Base-by-base conservation (phyloP, 2,113 vertebrate genomes). In the Dryoscopus gambensis region DNA sequence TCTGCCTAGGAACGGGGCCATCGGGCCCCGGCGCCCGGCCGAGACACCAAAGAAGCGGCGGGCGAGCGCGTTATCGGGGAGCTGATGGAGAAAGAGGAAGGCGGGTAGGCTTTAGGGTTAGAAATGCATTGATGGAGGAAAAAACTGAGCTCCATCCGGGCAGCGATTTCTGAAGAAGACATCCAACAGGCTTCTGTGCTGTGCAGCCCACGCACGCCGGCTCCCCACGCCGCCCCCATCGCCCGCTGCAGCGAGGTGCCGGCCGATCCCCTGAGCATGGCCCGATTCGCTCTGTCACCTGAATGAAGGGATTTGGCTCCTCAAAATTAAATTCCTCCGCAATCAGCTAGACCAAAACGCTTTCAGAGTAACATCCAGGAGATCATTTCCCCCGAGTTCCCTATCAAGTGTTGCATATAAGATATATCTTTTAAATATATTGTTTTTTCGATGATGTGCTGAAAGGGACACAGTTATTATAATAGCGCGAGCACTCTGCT, bases 381-480 rank as follows among this genome's bases (percentile, higher is more conserved):
- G 78, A 90, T 50, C n/a, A 49, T 88, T 77, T 87, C 53, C 79
- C 90, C 21, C 25, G 65, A 71, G 84, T 37, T 92, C 64, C 23
- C 70, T 88, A 94, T 75, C 55, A 79, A 89, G 64, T 11, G 59
- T 42, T 80, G 84, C 75, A 14, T 85, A 74, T 81, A 59, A 90
- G 70, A 93, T 35, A 33, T 33, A 83, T 93, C 46, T 90, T 96
- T 57, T 18, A 76, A 90, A 95, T 83, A 70, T 88, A 77, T 88
- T 62, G 63, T 50, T 70, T 89, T 76, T 86, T 74, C 75, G 55
- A 83, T 83, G 65, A 67, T 74, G 90, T 74, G 84, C 82, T 94
- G 93, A 96, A 93, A 96, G 68, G 75, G 50, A 94, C 50, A 76
- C 59, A 86, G 75, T 94, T 96, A 94, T 75, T 96, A 91, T 90